These are phyloP conservation scores for Dipodomys ordii DNA, from an alignment of 2,113 vertebrate species.

Conservation along the genomic window DNA sequence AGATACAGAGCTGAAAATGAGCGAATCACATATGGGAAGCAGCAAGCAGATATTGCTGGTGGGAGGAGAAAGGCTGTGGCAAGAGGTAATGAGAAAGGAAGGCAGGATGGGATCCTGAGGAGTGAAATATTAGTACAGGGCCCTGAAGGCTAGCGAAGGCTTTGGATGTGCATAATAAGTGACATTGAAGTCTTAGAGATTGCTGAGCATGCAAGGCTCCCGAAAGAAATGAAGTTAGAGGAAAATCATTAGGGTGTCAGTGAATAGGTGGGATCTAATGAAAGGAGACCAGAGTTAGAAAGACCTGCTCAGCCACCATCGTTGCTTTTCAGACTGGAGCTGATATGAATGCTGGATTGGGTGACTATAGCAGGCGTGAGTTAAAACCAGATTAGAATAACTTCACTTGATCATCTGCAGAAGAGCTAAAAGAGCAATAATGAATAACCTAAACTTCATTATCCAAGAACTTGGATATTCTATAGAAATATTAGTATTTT, in stretches of 20 bases:
- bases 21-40: neutral
- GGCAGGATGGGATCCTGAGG: constrained; percentile 39
- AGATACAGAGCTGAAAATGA: constrained; percentile 70
- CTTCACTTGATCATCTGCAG: neutral
- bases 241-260: neutral
- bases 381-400: neutral
- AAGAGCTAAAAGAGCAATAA: neutral
- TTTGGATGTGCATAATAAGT: constrained; percentile 53
- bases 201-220: neutral
- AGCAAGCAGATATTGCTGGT: neutral
- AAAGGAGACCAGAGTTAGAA: neutral
- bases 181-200: neutral
- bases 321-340: neutral
- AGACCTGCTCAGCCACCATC: neutral
- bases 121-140: constrained; percentile 58
- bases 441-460: constrained; percentile 14
- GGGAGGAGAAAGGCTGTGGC: neutral
- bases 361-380: neutral
- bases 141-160: neutral
- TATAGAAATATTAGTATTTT: neutral
- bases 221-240: constrained; percentile 44
- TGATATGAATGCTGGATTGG: neutral
- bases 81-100: constrained; percentile 69
- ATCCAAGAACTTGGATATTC: neutral
- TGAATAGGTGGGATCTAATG: neutral